Percentiles rank a stretch among this genome's conserved stretches.
Evolutionary conservation across 2,113 vertebrate genomes (phyloP).

Genomic region (Cryptomyrus ogoouensis): DNA sequence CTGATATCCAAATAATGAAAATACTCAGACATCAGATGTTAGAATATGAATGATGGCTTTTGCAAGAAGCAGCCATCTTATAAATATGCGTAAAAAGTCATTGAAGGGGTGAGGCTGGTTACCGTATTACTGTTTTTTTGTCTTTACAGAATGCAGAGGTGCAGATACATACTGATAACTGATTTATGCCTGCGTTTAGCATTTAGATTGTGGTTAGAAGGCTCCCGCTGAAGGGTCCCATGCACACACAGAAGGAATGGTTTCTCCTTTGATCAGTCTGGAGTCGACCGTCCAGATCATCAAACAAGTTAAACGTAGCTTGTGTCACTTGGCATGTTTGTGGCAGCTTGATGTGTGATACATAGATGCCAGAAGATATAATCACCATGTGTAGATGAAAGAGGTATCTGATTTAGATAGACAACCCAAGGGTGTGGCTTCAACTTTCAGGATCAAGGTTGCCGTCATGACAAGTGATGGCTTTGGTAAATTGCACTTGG

Average conservation of each 20-base stretch:
- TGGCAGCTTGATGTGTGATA: conserved; percentile 24
- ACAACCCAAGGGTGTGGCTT: conserved; percentile 24
- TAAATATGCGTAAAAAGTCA: not conserved
- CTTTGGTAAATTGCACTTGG: not conserved
- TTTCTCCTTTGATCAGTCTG: conserved; percentile 86
- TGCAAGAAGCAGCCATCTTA: not conserved
- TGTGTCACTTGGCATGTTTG: conserved; percentile 50
- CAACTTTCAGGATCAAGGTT: conserved; percentile 13
- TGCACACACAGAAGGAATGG: conserved; percentile 73
- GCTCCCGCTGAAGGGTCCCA: conserved; percentile 82
- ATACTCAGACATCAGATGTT: not conserved
- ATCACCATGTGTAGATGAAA: conserved; percentile 41
- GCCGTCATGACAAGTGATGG: not conserved
- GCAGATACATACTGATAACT: conserved; percentile 78
- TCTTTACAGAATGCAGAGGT: conserved; percentile 70
- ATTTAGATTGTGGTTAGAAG: conserved; percentile 81
- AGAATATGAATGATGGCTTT: not conserved
- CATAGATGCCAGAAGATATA: conserved; percentile 31
- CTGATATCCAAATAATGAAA: not conserved
- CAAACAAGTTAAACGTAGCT: conserved; percentile 83
- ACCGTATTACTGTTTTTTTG: conserved; percentile 60
- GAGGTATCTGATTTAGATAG: conserved; percentile 36
- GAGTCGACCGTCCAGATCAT: conserved; percentile 71
- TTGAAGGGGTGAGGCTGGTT: conserved; percentile 58
- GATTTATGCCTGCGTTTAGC: conserved; percentile 83